Conservation (phyloP, 1,140 invertebrate species). For the Drosophila triauraria region DNA sequence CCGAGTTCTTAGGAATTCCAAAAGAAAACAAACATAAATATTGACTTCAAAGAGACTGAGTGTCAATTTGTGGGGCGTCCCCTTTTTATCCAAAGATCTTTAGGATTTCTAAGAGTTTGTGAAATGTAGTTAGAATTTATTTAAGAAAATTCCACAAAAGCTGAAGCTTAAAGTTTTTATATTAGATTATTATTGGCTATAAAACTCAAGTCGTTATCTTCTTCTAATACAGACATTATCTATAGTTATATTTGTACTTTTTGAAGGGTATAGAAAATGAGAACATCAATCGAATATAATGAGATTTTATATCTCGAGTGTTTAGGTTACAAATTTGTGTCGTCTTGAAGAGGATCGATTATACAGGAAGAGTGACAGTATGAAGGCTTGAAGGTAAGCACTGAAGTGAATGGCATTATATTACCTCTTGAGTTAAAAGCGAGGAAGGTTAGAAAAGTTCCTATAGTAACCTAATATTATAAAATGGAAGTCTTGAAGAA, state of each 20-base stretch:
- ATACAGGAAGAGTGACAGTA: background rate
- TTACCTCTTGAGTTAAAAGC: too few relatives aligned
- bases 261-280: constrained; percentile 1
- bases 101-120: background rate
- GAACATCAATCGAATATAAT: constrained; percentile 14
- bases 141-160: background rate
- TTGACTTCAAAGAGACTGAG: background rate
- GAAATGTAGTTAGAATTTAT: background rate
- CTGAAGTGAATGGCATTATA: background rate
- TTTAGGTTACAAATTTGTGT: constrained; percentile 8
- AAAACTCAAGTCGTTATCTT: constrained; percentile 3
- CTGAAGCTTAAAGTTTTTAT: background rate
- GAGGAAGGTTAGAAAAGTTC: background rate
- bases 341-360: constrained; percentile 11
- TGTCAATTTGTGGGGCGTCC: background rate
- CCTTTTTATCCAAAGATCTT: background rate
- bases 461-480: background rate
- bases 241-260: background rate
- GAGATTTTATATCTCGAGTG: constrained; percentile 29
- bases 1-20: constrained; percentile 1
- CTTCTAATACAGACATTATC: background rate
- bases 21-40: constrained; percentile 12
- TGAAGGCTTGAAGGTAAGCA: background rate
- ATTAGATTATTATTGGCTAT: background rate
- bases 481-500: fast-evolving